phyloP scores from a whole-genome alignment of 2,113 vertebrate species.

The Anser brachyrhynchus region DNA sequence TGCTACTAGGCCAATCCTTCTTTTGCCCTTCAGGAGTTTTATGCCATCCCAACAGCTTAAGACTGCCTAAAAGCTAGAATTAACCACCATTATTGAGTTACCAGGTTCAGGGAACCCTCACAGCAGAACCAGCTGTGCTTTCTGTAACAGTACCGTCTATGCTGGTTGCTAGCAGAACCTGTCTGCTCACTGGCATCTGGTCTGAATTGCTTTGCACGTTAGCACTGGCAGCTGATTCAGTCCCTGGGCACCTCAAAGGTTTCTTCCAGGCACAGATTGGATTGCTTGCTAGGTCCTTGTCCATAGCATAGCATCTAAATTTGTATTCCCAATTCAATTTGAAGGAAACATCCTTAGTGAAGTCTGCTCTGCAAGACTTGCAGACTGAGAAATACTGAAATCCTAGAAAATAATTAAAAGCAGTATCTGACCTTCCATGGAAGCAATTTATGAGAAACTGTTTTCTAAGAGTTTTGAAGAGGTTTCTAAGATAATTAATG shows the following conservation, averaged over 20 bases:
- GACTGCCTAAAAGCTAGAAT: background rate
- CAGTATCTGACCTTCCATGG: background rate
- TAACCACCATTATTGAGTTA: background rate
- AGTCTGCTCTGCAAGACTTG: background rate
- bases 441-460: background rate
- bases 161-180: background rate
- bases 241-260: background rate
- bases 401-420: background rate
- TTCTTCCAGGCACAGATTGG: background rate
- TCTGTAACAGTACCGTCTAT: background rate
- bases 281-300: background rate
- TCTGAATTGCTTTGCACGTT: conserved; percentile 18
- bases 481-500: background rate
- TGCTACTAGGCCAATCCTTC: background rate
- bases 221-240: background rate
- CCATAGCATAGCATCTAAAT: background rate
- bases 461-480: background rate
- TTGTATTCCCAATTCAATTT: background rate
- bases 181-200: conserved; percentile 15
- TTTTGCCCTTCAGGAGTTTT: background rate
- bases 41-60: background rate
- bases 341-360: background rate
- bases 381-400: background rate
- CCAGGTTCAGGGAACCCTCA: background rate
- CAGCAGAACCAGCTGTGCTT: background rate